Conservation (phyloP, 2,797 vertebrate genomes). For the Acrocephalus scirpaceus region DNA sequence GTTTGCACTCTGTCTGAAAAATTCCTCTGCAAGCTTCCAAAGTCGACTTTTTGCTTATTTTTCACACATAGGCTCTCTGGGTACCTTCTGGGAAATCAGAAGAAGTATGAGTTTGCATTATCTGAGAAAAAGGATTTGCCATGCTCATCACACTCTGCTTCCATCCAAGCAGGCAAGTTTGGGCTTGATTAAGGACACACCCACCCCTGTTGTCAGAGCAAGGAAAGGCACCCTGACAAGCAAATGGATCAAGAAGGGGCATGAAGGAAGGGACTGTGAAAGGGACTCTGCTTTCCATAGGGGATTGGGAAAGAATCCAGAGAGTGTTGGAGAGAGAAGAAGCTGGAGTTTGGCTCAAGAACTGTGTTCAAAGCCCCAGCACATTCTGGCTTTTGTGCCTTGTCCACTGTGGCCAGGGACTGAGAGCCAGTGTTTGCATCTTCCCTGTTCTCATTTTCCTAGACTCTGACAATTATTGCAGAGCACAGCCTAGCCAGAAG, state of each 20-base stretch:
- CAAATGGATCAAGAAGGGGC: neutral
- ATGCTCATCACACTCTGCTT: neutral
- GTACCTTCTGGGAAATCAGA: neutral
- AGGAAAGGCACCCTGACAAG: neutral
- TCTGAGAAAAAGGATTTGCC: neutral
- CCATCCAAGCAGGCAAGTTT: neutral
- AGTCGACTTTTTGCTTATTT: neutral
- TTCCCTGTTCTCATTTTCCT: neutral
- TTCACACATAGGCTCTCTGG: neutral
- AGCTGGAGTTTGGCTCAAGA: neutral
- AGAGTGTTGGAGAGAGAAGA: neutral
- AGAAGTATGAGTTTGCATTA: neutral
- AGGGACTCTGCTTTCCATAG: neutral
- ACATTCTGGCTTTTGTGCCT: neutral
- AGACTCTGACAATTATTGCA: neutral
- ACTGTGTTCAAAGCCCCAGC: fast-evolving
- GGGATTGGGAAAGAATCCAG: neutral
- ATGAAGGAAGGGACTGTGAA: neutral
- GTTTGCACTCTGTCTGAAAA: neutral
- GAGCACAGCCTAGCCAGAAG: neutral
- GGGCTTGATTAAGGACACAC: neutral
- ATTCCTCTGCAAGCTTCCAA: slow-evolving; percentile 1
- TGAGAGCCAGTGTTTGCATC: neutral
- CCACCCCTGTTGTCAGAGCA: neutral
- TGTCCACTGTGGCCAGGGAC: neutral